phyloP scores from a whole-genome alignment of 2,113 vertebrate species.

The Helogale parvula region DNA sequence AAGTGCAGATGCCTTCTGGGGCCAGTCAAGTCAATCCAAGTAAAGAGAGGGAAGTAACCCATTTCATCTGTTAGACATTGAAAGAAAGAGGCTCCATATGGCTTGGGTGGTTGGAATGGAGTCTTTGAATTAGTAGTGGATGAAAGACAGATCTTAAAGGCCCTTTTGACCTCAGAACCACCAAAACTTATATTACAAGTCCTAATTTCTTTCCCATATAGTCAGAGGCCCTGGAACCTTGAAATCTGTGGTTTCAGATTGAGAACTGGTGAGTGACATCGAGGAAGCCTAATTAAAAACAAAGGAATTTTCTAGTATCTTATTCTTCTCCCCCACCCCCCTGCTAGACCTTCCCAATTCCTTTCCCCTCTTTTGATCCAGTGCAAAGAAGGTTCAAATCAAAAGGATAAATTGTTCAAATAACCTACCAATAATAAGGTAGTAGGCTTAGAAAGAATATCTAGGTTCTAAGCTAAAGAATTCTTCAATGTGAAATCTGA shows the following conservation, averaged over 20 bases:
- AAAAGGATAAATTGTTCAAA: not conserved
- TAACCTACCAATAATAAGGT: not conserved
- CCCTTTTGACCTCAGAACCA: not conserved
- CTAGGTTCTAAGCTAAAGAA: not conserved
- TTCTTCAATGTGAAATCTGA: not conserved
- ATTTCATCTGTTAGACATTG: not conserved
- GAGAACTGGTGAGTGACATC: not conserved
- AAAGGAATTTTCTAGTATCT: not conserved
- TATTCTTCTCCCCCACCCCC: not conserved
- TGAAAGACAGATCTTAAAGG: not conserved
- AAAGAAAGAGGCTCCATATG: not conserved
- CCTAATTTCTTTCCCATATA: not conserved
- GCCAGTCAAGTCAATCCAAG: not conserved
- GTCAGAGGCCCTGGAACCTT: not conserved
- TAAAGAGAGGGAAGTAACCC: not conserved
- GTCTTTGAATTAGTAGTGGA: not conserved
- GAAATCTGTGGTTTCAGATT: not conserved
- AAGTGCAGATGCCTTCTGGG: not conserved
- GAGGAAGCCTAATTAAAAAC: not conserved
- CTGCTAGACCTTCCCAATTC: not conserved
- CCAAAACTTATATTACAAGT: not conserved
- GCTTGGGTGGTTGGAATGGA: not conserved
- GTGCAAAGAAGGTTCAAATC: not conserved
- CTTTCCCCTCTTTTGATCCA: not conserved
- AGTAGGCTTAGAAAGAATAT: not conserved